These are phyloP conservation scores for Enoplosus armatus DNA, from an alignment of 2,797 vertebrate species.

Conservation along the genomic window DNA sequence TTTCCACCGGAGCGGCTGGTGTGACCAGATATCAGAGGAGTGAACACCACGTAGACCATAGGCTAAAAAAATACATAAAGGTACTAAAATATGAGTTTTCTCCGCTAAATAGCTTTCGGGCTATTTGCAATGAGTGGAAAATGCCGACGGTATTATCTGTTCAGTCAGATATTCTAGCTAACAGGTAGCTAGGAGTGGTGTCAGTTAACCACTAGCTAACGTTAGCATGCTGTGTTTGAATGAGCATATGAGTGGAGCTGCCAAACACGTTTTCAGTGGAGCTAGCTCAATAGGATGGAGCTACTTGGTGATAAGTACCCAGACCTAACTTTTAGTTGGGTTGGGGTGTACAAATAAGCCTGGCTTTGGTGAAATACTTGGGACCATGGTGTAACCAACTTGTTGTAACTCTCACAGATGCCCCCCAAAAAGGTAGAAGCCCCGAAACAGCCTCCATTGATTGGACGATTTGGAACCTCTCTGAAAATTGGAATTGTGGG, in stretches of 20 bases:
- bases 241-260: slow-evolving; percentile 51
- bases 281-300: slow-evolving; percentile 2
- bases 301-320: too few species aligned
- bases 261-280: slow-evolving; percentile 53
- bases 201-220: slow-evolving; percentile 55
- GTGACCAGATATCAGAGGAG: slow-evolving; percentile 41
- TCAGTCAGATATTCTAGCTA: neutral
- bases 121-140: neutral
- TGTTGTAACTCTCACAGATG: slow-evolving; percentile 88
- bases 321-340: neutral
- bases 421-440: slow-evolving; percentile 96
- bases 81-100: slow-evolving; percentile 9
- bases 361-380: neutral
- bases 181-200: slow-evolving; percentile 29
- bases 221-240: slow-evolving; percentile 77
- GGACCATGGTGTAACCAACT: slow-evolving; percentile 5
- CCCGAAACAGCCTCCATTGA: slow-evolving; percentile 91
- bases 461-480: slow-evolving; percentile 97
- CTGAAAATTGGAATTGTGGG: slow-evolving; percentile 99
- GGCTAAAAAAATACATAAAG: slow-evolving; percentile 47
- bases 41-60: slow-evolving; percentile 47
- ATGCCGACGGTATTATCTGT: neutral
- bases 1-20: slow-evolving; percentile 72
- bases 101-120: fast-evolving
- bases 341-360: neutral